Percentiles rank a stretch among this genome's conserved stretches.
Evolutionary conservation across 2,113 vertebrate genomes (phyloP).

Genomic region (Grantiella picta): DNA sequence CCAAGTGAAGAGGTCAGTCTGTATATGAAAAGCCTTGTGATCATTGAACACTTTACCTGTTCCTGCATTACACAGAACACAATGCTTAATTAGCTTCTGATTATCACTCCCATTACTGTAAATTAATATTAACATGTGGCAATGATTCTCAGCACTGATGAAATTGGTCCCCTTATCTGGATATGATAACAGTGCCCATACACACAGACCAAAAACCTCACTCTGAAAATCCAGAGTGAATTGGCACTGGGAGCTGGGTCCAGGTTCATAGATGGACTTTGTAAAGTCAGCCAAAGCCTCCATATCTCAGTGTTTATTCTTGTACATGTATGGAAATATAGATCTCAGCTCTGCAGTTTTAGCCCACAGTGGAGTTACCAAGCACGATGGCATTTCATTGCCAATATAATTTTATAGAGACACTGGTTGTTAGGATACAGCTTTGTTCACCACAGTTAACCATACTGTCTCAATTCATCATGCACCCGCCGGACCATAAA

Average conservation of each 20-base stretch:
- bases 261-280: neutral
- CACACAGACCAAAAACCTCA: neutral
- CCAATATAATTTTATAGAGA: neutral
- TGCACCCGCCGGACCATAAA: neutral
- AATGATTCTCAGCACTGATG: neutral
- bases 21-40: neutral
- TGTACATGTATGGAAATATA: neutral
- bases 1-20: neutral
- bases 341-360: neutral
- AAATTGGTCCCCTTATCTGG: neutral
- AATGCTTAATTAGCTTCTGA: neutral
- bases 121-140: neutral
- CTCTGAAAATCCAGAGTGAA: neutral
- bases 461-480: neutral
- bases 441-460: conserved; percentile 15
- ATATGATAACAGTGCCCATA: neutral
- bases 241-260: neutral
- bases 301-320: neutral
- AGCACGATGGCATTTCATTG: neutral
- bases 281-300: neutral
- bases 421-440: neutral
- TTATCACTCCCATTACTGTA: neutral
- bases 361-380: neutral
- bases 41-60: neutral
- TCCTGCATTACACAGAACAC: neutral